Base-by-base conservation (phyloP, 2,888 invertebrate genomes). In the Drosophila subquinaria region DNA sequence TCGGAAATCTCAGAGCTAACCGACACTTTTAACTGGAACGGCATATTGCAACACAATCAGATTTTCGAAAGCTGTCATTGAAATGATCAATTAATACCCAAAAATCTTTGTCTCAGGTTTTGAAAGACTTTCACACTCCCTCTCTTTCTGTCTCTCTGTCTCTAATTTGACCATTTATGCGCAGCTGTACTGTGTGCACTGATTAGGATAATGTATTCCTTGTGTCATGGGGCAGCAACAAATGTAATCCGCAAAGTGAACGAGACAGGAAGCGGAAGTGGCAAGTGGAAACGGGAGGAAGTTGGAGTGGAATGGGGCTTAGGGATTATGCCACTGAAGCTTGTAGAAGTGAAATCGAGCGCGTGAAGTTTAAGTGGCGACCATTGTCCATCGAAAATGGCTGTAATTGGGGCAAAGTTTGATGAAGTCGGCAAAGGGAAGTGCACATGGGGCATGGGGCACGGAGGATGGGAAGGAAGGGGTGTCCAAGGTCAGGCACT, bases 291-390 rank as follows among this genome's bases (percentile, higher is more conserved):
- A 50, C 17, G 17, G 51, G n/a, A 52, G 50, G 23, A 9, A 38
- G 17, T 17, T 23, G 38, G 52, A 52, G 51, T 40, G 35, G 45
- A 45, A 30, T 36, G 17, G 36, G 47, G 15, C 6, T 8, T 11
- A n/a, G 42, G 81, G 85, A 82, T 85, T 85, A 85, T 78, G 76
- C 62, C 72, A 69, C 53, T 71, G 69, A 61, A 61, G 71, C 79
- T 71, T 69, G 74, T 83, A 62, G 52, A 81, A 86, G 84, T 82
- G 86, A 85, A 85, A 81, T 84, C 67, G 84, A 84, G 87, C 87
- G 79, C 79, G 73, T 73, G 70, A 79, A 85, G 69, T 74, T 82
- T 70, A 85, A 79, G 88, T 76, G 86, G 60, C 81, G 69, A 51
- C 69, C 79, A 76, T 76, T 82, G 82, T 86, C 73, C 78, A 72